These are phyloP conservation scores for Taxidea taxus DNA, from an alignment of 2,113 vertebrate genomes.

Conservation along the genomic window DNA sequence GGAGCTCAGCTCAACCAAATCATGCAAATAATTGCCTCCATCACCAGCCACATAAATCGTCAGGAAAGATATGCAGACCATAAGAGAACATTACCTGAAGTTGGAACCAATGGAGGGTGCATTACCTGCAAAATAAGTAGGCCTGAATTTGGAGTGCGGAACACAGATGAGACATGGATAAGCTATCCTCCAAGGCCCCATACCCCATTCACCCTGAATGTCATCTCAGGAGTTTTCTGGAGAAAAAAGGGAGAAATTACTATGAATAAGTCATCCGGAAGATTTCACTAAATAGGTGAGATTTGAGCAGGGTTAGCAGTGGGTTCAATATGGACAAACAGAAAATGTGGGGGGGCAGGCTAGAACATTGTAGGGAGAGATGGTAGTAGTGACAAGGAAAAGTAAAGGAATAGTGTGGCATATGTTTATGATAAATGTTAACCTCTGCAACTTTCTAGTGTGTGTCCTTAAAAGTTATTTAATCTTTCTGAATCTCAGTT, in stretches of 20 bases:
- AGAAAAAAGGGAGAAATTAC: background rate
- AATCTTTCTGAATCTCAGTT: background rate
- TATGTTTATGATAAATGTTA: background rate
- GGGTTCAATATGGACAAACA: background rate
- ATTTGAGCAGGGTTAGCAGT: background rate
- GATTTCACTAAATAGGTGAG: background rate
- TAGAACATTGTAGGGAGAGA: background rate
- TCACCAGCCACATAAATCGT: background rate
- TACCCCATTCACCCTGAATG: background rate
- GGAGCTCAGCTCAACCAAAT: background rate
- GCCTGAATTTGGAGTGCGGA: background rate
- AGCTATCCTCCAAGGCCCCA: constrained; percentile 1
- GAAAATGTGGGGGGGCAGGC: background rate
- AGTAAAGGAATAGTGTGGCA: background rate
- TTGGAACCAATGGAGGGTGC: background rate
- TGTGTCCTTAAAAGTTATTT: constrained; percentile 18
- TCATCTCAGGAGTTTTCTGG: background rate
- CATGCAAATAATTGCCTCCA: background rate
- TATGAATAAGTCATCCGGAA: background rate
- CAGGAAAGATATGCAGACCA: background rate
- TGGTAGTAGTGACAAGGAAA: background rate
- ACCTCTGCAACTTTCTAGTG: background rate
- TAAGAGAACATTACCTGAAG: background rate
- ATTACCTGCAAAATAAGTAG: constrained; percentile 33
- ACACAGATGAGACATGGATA: background rate